Percentiles rank a stretch among this genome's conserved stretches.
These are phyloP conservation scores for Forbesichthys agassizii DNA, from an alignment of 2,113 vertebrate genomes.

Conservation along the genomic window DNA sequence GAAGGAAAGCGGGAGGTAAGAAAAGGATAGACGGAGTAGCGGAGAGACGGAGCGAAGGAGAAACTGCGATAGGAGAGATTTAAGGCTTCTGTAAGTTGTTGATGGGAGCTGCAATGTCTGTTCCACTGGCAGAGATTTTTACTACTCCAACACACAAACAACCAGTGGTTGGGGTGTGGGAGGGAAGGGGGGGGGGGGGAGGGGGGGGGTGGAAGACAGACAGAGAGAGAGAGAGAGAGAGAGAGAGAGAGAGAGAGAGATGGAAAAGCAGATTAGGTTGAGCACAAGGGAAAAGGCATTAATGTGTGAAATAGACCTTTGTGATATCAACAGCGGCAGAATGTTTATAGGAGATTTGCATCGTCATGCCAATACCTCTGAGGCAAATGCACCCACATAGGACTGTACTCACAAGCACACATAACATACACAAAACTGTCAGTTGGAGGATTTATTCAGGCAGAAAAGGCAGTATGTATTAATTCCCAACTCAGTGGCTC, in stretches of 20 bases:
- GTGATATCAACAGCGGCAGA: too few species aligned
- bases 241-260: slow-evolving; percentile 41
- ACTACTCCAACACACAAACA: slow-evolving; percentile 9
- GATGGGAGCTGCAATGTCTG: slow-evolving; percentile 33
- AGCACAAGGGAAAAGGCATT: slow-evolving; percentile 32
- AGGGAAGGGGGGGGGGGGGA: background rate
- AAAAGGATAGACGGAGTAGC: background rate
- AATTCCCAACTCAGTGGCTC: too few species aligned
- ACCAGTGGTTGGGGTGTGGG: background rate
- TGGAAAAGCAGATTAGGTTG: slow-evolving; percentile 21
- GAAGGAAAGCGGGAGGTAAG: background rate
- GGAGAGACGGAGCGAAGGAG: background rate
- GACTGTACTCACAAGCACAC: too few species aligned
- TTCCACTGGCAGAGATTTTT: slow-evolving; percentile 32
- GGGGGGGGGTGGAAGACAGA: background rate
- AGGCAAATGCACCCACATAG: too few species aligned
- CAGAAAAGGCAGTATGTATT: too few species aligned
- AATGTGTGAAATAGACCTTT: background rate
- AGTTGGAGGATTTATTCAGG: too few species aligned
- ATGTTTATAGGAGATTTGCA: too few species aligned
- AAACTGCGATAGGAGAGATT: background rate
- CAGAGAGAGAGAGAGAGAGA: slow-evolving; percentile 7
- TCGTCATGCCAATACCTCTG: too few species aligned
- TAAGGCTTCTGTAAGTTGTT: slow-evolving; percentile 34
- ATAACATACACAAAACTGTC: too few species aligned